Base-by-base conservation (phyloP, 2,113 vertebrate species). In the Channa argus region DNA sequence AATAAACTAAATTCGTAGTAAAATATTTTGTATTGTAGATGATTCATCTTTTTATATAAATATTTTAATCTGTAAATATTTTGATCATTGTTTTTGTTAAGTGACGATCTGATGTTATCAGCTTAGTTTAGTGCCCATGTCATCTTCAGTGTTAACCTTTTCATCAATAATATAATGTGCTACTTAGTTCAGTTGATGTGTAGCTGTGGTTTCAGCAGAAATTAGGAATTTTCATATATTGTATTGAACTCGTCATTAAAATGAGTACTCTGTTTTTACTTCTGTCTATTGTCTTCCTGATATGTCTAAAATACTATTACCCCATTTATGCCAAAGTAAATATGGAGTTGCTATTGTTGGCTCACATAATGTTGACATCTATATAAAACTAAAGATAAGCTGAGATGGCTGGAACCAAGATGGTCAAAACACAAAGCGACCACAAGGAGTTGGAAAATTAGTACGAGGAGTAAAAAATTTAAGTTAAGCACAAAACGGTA, bases 211-310 rank as follows among this genome's bases (percentile, higher is more conserved):
- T 80, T 73, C 49, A 60, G 12, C 38, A 67, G 36, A 15, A 75
- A 61, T 11, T 33, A 33, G 1, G 8, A 34, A 52, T 76, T 79
- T 85, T 66, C 63, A 62, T 24, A 45, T n/a, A 33, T n/a, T 63
- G 59, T 82, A 53, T 80, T 45, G 73, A 69, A n/a, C 39, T 71
- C 43, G 38, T 69, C 49, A 91, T 71, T 86, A 87, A 90, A 90
- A 65, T 71, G 38, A 0, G 6, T 41, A 12, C 9, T 45, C 3
- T 66, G 43, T 81, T 86, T 81, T 63, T 46, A 80, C 37, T 58
- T 52, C 50, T 60, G 63, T 11, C 38, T 60, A 3, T 34, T 38
- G 58, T 0, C 58, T 15, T 37, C 2, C 7, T 41, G 24, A 24
- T 24, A 24, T 24, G 24, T 24, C 24, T 24, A 24, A 24, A 24